A percentile compares a stretch with the other conserved stretches of the same genome.
phyloP scores from a whole-genome alignment of 35 echinoderm and acorn worm genomes.

The Amphiura filiformis region DNA sequence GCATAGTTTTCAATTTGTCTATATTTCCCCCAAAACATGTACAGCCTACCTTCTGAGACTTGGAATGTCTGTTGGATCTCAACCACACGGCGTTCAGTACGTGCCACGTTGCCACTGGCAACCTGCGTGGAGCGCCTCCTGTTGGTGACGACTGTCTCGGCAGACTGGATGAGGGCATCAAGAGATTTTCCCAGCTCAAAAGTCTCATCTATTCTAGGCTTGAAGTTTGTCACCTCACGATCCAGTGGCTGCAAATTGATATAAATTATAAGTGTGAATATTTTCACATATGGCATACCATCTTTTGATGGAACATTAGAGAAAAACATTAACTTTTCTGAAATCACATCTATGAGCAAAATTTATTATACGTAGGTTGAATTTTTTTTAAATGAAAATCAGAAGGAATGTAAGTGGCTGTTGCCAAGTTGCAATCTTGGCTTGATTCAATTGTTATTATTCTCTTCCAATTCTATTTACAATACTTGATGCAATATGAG shows the following conservation, averaged over 20 bases:
- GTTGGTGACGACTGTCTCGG: slow-evolving; percentile 91
- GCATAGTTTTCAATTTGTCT: no score
- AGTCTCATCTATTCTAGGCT: slow-evolving; percentile 94
- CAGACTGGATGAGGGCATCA: slow-evolving; percentile 83
- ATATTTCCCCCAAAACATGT: no score
- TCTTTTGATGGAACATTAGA: background rate
- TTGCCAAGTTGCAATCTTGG: no score
- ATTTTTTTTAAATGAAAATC: no score
- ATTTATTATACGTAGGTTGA: no score
- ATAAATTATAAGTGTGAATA: background rate
- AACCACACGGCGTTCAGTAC: slow-evolving; percentile 81
- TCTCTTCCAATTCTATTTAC: background rate
- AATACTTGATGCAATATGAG: background rate
- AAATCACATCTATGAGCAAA: no score
- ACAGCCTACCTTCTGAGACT: slow-evolving; percentile 76
- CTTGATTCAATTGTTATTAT: background rate
- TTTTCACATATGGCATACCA: background rate
- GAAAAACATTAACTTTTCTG: background rate
- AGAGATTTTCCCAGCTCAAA: slow-evolving; percentile 81
- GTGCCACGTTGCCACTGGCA: slow-evolving; percentile 63
- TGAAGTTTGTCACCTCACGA: slow-evolving; percentile 84
- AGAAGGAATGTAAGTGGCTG: no score
- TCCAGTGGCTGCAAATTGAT: slow-evolving; percentile 67
- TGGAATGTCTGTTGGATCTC: slow-evolving; percentile 95
- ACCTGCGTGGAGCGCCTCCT: slow-evolving; percentile 84